These are phyloP conservation scores for Mobula hypostoma DNA, from an alignment of 2,113 vertebrate genomes.

Conservation along the genomic window DNA sequence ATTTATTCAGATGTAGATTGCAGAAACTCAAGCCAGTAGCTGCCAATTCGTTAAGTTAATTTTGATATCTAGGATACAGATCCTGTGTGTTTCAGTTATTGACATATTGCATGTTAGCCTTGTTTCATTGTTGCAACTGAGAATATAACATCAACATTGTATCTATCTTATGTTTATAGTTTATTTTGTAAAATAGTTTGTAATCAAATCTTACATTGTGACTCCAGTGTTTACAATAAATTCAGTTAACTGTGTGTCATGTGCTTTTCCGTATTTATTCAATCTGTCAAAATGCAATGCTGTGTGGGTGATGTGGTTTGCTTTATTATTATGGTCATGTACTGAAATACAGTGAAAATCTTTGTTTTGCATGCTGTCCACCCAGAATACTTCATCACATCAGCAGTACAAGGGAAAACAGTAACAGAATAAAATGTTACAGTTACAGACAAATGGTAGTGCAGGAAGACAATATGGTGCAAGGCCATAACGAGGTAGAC, in stretches of 20 bases:
- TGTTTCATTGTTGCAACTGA: slow-evolving; percentile 25
- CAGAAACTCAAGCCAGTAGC: neutral
- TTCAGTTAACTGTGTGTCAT: slow-evolving; percentile 22
- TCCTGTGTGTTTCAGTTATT: slow-evolving; percentile 12
- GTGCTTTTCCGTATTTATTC: neutral
- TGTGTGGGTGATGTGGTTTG: no score
- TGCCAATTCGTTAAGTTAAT: slow-evolving; percentile 33
- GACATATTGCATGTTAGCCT: slow-evolving; percentile 25
- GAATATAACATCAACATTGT: slow-evolving; percentile 32
- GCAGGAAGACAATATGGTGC: no score
- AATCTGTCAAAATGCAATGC: neutral
- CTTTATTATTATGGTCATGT: no score
- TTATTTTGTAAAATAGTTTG: slow-evolving; percentile 34
- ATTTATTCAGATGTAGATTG: neutral
- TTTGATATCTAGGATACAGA: neutral
- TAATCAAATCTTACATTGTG: slow-evolving; percentile 36
- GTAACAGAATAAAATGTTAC: no score
- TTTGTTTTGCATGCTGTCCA: no score
- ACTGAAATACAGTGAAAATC: no score
- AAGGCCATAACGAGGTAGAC: no score
- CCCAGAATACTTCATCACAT: no score
- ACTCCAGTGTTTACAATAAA: slow-evolving; percentile 35
- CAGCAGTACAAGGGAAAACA: no score
- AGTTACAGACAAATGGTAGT: no score
- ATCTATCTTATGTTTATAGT: slow-evolving; percentile 28